Conservation (phyloP, 2,797 vertebrate genomes). For the Trachops cirrhosus region DNA sequence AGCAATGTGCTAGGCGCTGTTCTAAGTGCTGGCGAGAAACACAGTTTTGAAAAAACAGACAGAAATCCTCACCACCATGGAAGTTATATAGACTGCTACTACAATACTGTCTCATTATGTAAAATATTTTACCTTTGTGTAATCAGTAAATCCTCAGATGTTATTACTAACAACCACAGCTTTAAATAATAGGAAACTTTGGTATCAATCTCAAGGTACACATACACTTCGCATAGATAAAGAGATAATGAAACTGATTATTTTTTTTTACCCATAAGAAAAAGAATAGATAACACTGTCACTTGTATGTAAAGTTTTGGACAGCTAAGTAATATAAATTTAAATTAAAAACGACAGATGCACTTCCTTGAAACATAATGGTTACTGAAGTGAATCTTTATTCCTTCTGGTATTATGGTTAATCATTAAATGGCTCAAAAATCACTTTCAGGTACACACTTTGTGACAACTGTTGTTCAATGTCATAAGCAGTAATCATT, state of each 20-base stretch:
- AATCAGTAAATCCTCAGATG: neutral
- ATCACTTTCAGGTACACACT: slow-evolving; percentile 66
- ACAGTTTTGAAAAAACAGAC: neutral
- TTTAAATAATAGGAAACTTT: neutral
- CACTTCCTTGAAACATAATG: slow-evolving; percentile 81
- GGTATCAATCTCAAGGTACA: neutral
- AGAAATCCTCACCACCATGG: neutral
- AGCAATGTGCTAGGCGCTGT: neutral
- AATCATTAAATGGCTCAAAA: slow-evolving; percentile 75
- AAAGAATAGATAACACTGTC: slow-evolving; percentile 81
- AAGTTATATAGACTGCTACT: neutral
- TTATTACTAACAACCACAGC: neutral
- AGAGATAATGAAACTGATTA: slow-evolving; percentile 74
- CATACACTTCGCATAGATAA: slow-evolving; percentile 63
- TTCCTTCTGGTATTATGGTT: slow-evolving; percentile 78
- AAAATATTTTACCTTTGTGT: neutral
- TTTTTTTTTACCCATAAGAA: slow-evolving; percentile 77
- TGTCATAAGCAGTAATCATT: slow-evolving; percentile 2
- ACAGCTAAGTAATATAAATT: slow-evolving; percentile 84
- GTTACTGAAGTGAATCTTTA: slow-evolving; percentile 83
- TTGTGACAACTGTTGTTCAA: slow-evolving; percentile 49
- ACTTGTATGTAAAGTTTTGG: slow-evolving; percentile 83
- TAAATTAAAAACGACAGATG: slow-evolving; percentile 84
- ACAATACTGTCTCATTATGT: neutral
- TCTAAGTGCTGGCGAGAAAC: neutral